Conservation (phyloP, 2,888 invertebrate species). For the Agonopterix alstromeriana region DNA sequence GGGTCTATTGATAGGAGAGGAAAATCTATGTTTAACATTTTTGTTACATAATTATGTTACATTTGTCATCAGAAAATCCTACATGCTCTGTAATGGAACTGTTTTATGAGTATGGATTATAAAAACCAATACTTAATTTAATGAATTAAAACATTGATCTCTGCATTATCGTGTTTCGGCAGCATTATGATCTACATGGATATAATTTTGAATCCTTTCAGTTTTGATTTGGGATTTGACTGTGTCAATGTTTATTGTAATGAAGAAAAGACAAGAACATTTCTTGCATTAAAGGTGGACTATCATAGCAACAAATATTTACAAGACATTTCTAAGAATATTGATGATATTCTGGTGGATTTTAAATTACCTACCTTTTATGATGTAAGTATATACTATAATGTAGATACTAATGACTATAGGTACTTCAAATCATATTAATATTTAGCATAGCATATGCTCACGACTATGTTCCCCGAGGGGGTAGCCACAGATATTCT, state of each 20-base stretch:
- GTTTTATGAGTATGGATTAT: neutral
- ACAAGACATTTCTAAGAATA: conserved; percentile 69
- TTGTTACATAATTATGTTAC: no score
- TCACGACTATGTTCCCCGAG: no score
- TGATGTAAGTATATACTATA: conserved; percentile 66
- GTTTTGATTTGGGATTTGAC: conserved; percentile 78
- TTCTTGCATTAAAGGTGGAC: conserved; percentile 83
- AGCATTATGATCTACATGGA: neutral
- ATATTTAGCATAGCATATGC: no score
- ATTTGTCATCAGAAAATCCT: no score
- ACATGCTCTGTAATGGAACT: neutral
- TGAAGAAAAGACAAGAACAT: conserved; percentile 90
- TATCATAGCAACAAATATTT: conserved; percentile 75
- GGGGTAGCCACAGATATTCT: no score
- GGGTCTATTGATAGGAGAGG: no score
- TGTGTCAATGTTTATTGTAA: conserved; percentile 86
- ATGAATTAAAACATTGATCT: no score
- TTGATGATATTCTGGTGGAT: conserved; percentile 83
- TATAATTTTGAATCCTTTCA: conserved; percentile 32
- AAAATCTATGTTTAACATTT: no score
- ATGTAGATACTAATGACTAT: neutral
- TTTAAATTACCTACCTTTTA: conserved; percentile 88
- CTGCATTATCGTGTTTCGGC: no score
- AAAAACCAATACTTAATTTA: neutral
- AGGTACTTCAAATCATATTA: no score